Conservation (phyloP, 2,797 vertebrate genomes). For the Oreochromis mossambicus region DNA sequence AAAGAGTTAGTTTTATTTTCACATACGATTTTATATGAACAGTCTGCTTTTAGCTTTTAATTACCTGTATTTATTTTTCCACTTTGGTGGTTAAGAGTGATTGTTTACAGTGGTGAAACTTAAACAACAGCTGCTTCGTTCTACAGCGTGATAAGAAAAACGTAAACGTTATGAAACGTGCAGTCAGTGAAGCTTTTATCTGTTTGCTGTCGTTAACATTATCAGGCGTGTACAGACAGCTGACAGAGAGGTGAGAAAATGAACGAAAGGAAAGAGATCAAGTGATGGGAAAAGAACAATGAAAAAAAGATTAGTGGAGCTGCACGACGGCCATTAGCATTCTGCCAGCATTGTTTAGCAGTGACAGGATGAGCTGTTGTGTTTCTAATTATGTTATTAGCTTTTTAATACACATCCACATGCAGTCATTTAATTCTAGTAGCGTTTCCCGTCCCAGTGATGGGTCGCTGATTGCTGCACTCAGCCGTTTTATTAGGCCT, state of each 20-base stretch:
- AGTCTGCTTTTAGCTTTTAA: neutral
- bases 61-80: neutral
- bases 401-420: constrained; percentile 59
- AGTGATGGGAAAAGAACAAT: neutral
- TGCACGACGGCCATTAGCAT: constrained; percentile 32
- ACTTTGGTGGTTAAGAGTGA: neutral
- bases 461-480: constrained; percentile 59
- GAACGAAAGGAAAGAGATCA: neutral
- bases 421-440: constrained; percentile 58
- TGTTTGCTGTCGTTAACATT: neutral
- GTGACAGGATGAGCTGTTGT: constrained; percentile 45
- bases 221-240: neutral
- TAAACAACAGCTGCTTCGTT: neutral
- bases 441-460: constrained; percentile 44
- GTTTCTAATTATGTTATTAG: constrained; percentile 70
- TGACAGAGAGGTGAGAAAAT: neutral
- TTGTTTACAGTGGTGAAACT: neutral
- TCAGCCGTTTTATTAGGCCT: constrained; percentile 68
- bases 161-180: neutral
- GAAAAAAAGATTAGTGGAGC: neutral
- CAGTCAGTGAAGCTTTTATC: neutral
- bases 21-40: neutral
- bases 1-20: neutral
- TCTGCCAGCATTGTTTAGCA: constrained; percentile 55
- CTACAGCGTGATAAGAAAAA: neutral